Conservation (phyloP, 1,140 invertebrate species). For the Probaryconus sp. region DNA sequence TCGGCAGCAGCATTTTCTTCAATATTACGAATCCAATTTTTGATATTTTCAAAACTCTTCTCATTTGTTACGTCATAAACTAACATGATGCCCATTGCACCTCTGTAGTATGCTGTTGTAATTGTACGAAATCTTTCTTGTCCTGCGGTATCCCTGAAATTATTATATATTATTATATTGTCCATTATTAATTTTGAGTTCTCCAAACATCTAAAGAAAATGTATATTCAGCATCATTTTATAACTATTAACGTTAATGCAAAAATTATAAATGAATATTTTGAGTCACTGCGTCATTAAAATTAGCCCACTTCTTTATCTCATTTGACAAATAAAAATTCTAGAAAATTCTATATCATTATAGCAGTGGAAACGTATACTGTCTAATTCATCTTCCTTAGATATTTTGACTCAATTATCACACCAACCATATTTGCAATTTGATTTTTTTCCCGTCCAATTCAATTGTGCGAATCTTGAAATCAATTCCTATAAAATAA, state of each 20-base stretch:
- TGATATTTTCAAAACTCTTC: constrained; percentile 99
- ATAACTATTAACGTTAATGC: no score
- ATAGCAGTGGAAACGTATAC: no score
- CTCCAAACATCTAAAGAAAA: no score
- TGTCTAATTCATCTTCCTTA: no score
- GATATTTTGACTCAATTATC: no score
- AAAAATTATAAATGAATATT: no score
- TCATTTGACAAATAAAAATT: no score
- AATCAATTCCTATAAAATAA: constrained; percentile 93
- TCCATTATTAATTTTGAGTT: no score
- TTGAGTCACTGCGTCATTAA: no score
- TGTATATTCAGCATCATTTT: no score
- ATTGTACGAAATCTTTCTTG: constrained; percentile 98
- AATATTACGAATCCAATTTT: constrained; percentile 99
- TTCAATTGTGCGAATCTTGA: constrained; percentile 99
- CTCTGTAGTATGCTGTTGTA: constrained; percentile 98
- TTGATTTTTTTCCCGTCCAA: constrained; percentile 99
- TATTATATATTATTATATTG: background rate
- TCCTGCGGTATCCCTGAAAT: constrained; percentile 94
- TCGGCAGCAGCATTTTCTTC: constrained; percentile 97
- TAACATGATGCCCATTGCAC: constrained; percentile 99
- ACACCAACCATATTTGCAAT: constrained; percentile 97
- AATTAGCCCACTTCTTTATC: no score
- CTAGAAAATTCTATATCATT: no score
- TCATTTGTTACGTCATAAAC: constrained; percentile 99